Evolutionary conservation across 2,113 vertebrate genomes (phyloP), one percentile per base, ranked within the genome.

Genomic region (Chloebia gouldiae): DNA sequence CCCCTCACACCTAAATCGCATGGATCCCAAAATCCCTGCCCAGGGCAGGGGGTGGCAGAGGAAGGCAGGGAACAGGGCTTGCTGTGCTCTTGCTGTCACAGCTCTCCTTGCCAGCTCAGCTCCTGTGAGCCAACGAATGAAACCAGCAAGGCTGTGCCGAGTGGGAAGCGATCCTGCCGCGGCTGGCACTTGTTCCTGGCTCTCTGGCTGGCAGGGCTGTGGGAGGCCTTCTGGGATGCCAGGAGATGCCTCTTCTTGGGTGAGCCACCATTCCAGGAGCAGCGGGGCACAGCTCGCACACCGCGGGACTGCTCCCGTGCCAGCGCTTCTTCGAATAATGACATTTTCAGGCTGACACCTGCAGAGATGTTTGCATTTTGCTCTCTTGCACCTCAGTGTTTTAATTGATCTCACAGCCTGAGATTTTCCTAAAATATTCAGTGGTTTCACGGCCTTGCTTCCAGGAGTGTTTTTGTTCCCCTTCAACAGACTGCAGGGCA

Each of bases 291-390:
- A 8, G 91, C 65, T 85, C 6, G 0, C 10, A 12, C 13, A 3
- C 37, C 4, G 1, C 0, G 1, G 51, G 11, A 15, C 66, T 13
- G 70, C 51, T 54, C 25, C 15, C 0, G 24, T 82, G 88, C 93
- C 90, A 94, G 22, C 3, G 0, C 50, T 57, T 54, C 24, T 47
- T 66, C 65, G 70, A 85, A 45, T 65, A 59, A 90, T 12, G 51
- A 23, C 30, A 37, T 42, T 75, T 76, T 45, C 92, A 64, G 54
- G 76, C 85, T 86, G 94, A 78, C 4, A 23, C 82, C 82, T 53
- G 68, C 68, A 88, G 82, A 83, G 71, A 24, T 35, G 63, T 83
- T 95, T 94, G 90, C 61, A 31, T 81, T 88, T 93, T 81, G 47
- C 80, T 92, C 72, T 72, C 68, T 13, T 54, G 44, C 40, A 73